Conservation (phyloP, 2,888 invertebrate species). For the Morpho achilles region DNA sequence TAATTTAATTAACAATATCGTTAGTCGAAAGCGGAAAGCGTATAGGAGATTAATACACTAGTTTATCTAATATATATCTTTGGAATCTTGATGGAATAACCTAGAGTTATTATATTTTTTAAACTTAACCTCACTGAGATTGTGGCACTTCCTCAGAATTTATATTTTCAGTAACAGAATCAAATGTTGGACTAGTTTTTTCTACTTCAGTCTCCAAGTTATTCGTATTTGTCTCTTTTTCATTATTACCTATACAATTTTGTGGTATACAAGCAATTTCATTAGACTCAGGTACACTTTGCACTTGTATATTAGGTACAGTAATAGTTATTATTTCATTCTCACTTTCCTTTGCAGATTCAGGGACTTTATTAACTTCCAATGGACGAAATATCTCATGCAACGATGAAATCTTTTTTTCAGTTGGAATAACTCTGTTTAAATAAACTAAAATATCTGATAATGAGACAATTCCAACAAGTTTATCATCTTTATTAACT, state of each 20-base stretch:
- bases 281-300: constrained; percentile 46
- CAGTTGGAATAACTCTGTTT: constrained; percentile 72
- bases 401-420: constrained; percentile 70
- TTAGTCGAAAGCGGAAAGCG: constrained; percentile 63
- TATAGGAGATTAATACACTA: constrained; percentile 62
- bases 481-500: constrained; percentile 72
- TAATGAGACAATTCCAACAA: constrained; percentile 70
- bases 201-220: constrained; percentile 34
- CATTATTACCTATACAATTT: constrained; percentile 24
- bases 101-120: constrained; percentile 35
- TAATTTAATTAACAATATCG: constrained; percentile 61
- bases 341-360: constrained; percentile 66
- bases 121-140: constrained; percentile 30
- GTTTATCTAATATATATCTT: constrained; percentile 70
- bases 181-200: constrained; percentile 34
- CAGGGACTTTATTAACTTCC: constrained; percentile 68
- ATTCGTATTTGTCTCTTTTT: constrained; percentile 26
- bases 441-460: constrained; percentile 75
- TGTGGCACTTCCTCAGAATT: constrained; percentile 32
- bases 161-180: constrained; percentile 33
- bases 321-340: constrained; percentile 65
- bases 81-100: constrained; percentile 50
- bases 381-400: constrained; percentile 73
- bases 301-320: constrained; percentile 53
- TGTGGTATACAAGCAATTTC: constrained; percentile 37